A percentile compares a stretch with the other conserved stretches of the same genome.
Evolutionary conservation across 1,140 invertebrate genomes (phyloP).

Genomic region (Telenomus remus): DNA sequence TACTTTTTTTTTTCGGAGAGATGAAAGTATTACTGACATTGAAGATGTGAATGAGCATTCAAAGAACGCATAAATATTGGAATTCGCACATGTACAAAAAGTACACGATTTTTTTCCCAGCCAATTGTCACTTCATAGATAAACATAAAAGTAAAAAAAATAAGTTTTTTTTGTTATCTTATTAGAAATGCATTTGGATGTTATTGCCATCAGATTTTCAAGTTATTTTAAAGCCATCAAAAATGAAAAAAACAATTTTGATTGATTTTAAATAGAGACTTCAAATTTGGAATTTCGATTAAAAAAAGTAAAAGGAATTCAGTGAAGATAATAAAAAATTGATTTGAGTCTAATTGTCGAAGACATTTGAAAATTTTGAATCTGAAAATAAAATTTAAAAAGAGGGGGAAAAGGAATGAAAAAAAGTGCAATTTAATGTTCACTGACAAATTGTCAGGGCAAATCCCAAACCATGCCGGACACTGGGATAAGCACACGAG

Average conservation of each 20-base stretch:
- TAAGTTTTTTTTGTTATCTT: no score
- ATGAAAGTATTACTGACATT: conserved; percentile 38
- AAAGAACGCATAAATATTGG: conserved; percentile 32
- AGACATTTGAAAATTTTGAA: no score
- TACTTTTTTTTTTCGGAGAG: conserved; percentile 28
- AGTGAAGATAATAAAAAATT: not conserved
- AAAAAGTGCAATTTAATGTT: conserved; percentile 6
- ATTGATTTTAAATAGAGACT: no score
- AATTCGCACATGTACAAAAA: conserved; percentile 12
- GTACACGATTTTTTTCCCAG: conserved; percentile 3
- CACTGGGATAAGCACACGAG: conserved; percentile 47
- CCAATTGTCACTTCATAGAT: not conserved
- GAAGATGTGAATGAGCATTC: conserved; percentile 35
- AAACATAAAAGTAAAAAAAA: not conserved
- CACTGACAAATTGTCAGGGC: conserved; percentile 24
- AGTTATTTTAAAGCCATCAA: not conserved
- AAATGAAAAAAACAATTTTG: not conserved
- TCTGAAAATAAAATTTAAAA: no score
- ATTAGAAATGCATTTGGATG: no score
- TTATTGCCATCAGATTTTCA: no score
- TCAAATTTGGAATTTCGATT: no score
- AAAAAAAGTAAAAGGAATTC: no score
- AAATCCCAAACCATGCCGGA: conserved; percentile 23
- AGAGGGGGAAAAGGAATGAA: no score
- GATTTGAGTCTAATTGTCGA: not conserved